A percentile compares a stretch with the other conserved stretches of the same genome.
Conservation (phyloP, 1,140 invertebrate genomes). For the Aphidius gifuensis region DNA sequence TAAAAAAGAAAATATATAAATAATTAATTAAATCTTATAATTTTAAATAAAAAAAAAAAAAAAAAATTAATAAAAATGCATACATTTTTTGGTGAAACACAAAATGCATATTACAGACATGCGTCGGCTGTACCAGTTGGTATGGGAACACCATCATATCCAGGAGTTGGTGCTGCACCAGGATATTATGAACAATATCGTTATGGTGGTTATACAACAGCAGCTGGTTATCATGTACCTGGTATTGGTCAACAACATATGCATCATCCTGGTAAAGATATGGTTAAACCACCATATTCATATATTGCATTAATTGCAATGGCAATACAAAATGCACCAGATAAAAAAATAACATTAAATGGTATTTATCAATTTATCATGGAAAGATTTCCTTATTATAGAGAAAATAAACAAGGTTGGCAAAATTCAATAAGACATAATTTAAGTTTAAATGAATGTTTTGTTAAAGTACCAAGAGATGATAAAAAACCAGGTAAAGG, state of each 20-base stretch:
- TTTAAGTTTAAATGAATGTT: slow-evolving; percentile 97
- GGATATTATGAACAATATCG: slow-evolving; percentile 55
- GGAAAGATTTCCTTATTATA: slow-evolving; percentile 95
- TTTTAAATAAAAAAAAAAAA: neutral
- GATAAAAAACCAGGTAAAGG: slow-evolving; percentile 96
- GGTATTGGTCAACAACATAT: slow-evolving; percentile 65
- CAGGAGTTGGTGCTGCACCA: slow-evolving; percentile 43
- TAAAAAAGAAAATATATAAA: neutral
- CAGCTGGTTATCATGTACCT: slow-evolving; percentile 53
- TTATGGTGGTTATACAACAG: slow-evolving; percentile 55
- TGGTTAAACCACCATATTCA: slow-evolving; percentile 96
- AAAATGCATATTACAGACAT: slow-evolving; percentile 69
- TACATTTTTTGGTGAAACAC: slow-evolving; percentile 76
- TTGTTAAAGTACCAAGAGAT: slow-evolving; percentile 88
- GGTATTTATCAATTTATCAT: slow-evolving; percentile 99
- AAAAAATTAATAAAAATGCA: slow-evolving; percentile 64
- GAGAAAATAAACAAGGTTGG: slow-evolving; percentile 96
- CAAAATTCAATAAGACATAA: slow-evolving; percentile 97
- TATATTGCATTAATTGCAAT: slow-evolving; percentile 98
- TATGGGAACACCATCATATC: slow-evolving; percentile 47
- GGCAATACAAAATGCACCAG: slow-evolving; percentile 92
- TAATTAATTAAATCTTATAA: neutral
- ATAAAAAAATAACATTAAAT: slow-evolving; percentile 93
- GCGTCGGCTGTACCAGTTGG: slow-evolving; percentile 48
- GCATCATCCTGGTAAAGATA: slow-evolving; percentile 69